Evolutionary conservation across 1,140 invertebrate genomes (phyloP).

Genomic region (Anastatus disparis): DNA sequence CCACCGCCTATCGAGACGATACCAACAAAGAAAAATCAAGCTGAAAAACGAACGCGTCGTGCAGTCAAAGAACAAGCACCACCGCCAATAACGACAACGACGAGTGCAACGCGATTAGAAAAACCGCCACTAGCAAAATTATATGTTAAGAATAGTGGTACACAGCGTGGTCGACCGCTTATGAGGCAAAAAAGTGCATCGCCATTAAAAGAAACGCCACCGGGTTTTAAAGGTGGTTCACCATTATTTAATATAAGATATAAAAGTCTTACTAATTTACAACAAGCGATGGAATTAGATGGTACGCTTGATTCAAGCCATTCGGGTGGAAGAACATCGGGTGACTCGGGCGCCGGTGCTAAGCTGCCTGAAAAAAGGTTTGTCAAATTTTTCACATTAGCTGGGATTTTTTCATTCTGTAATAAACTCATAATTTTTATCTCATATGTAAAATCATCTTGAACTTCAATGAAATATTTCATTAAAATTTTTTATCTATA

Average conservation of each 20-base stretch:
- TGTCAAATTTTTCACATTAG: too few relatives aligned
- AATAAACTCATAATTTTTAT: too few relatives aligned
- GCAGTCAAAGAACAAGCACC: slow-evolving; percentile 65
- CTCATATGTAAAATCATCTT: too few relatives aligned
- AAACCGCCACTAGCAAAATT: slow-evolving; percentile 74
- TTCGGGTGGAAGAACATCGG: slow-evolving; percentile 85
- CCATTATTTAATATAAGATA: slow-evolving; percentile 85
- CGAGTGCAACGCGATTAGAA: slow-evolving; percentile 55
- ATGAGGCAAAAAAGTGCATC: slow-evolving; percentile 79
- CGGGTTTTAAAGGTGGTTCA: slow-evolving; percentile 78
- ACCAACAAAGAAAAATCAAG: slow-evolving; percentile 82
- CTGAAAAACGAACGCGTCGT: slow-evolving; percentile 74
- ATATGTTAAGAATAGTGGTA: slow-evolving; percentile 80
- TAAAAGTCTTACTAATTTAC: slow-evolving; percentile 83
- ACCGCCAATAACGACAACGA: background rate
- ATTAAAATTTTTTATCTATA: too few relatives aligned
- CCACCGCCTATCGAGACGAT: slow-evolving; percentile 92
- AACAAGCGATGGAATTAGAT: slow-evolving; percentile 80
- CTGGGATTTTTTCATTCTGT: too few relatives aligned
- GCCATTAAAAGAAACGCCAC: slow-evolving; percentile 77
- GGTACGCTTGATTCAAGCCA: slow-evolving; percentile 89
- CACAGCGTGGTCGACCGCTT: slow-evolving; percentile 73
- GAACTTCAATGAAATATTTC: too few relatives aligned
- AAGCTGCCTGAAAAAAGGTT: slow-evolving; percentile 83
- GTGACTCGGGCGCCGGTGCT: slow-evolving; percentile 81